These are phyloP conservation scores for Danio albolineatus DNA, from an alignment of 2,797 vertebrate species.

Conservation along the genomic window DNA sequence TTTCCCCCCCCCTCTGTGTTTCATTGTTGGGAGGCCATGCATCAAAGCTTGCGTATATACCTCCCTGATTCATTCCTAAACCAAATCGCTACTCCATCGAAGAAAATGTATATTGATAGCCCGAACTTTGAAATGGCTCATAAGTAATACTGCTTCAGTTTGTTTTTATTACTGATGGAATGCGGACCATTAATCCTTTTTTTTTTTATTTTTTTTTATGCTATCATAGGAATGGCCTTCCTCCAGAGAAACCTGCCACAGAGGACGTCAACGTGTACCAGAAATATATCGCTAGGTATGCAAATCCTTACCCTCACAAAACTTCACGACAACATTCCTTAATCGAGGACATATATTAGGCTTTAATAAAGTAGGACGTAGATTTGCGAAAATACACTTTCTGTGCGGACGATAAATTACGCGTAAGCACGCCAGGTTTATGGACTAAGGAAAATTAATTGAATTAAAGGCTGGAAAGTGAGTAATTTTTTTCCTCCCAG, in stretches of 20 bases:
- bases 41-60: constrained; percentile 74
- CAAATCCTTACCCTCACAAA: constrained; percentile 71
- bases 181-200: constrained; percentile 78
- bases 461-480: constrained; percentile 70
- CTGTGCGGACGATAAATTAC: constrained; percentile 74
- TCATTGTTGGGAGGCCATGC: constrained; percentile 79
- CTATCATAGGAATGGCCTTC: constrained; percentile 94
- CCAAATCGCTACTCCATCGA: constrained; percentile 73
- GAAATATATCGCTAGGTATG: constrained; percentile 99
- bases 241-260: constrained; percentile 94
- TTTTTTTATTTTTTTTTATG: constrained; percentile 71
- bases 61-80: constrained; percentile 75
- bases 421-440: constrained; percentile 71
- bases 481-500: constrained; percentile 66
- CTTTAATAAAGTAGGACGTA: constrained; percentile 70
- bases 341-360: constrained; percentile 72
- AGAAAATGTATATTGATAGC: constrained; percentile 85
- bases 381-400: constrained; percentile 67
- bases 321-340: constrained; percentile 68
- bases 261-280: constrained; percentile 99
- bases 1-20: constrained; percentile 58
- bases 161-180: constrained; percentile 82
- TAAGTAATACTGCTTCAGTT: constrained; percentile 84
- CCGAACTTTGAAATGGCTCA: constrained; percentile 78
- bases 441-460: constrained; percentile 72